These are phyloP conservation scores for Pachliopta kotzebuea DNA, from an alignment of 2,888 invertebrate species.

Conservation along the genomic window DNA sequence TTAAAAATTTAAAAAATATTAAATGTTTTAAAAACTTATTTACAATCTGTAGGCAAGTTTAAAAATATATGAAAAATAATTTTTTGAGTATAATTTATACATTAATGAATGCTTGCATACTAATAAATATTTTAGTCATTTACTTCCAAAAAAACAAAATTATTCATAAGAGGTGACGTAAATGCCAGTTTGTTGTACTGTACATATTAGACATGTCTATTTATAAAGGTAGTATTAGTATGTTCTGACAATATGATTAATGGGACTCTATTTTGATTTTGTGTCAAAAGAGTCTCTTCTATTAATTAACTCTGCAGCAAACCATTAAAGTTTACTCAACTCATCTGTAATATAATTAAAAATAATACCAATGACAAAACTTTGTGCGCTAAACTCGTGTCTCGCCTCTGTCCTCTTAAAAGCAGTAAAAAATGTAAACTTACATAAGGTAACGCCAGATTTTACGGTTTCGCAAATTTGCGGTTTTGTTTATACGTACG, in stretches of 20 bases:
- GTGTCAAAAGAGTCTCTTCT: slow-evolving; percentile 12
- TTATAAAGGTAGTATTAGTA: slow-evolving; percentile 15
- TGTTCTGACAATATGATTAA: slow-evolving; percentile 22
- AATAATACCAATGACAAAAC: background rate
- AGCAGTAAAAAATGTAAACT: slow-evolving; percentile 3
- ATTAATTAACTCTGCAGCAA: slow-evolving; percentile 8
- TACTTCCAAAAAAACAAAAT: too few relatives aligned
- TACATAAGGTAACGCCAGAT: background rate
- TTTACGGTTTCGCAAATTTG: background rate
- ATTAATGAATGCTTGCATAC: too few relatives aligned
- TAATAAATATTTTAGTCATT: too few relatives aligned
- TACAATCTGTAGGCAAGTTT: too few relatives aligned
- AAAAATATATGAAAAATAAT: too few relatives aligned
- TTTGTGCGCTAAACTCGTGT: background rate
- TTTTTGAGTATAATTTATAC: too few relatives aligned
- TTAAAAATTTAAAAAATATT: too few relatives aligned
- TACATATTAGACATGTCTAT: slow-evolving; percentile 6
- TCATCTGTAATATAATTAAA: background rate
- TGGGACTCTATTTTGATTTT: slow-evolving; percentile 21
- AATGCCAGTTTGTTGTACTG: slow-evolving; percentile 8
- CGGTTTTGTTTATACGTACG: background rate
- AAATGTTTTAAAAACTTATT: too few relatives aligned
- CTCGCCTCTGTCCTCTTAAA: background rate
- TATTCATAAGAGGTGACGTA: too few relatives aligned
- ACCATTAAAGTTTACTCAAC: slow-evolving; percentile 18